Percentiles rank a stretch among this genome's conserved stretches.
phyloP scores from a whole-genome alignment of 2,888 invertebrate genomes.

The Chaetogeoica ovagalla region DNA sequence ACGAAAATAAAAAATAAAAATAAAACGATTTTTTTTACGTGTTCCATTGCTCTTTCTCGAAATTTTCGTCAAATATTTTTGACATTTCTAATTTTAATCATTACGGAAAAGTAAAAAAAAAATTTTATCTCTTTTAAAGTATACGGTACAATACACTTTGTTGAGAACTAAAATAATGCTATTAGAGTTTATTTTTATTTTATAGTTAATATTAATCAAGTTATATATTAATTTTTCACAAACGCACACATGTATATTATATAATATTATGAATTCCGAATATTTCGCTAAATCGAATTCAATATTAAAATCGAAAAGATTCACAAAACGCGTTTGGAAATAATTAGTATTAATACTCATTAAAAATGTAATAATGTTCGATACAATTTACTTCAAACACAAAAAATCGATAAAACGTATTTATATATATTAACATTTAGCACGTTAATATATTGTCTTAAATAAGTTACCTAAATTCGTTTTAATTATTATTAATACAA shows the following conservation, averaged over 20 bases:
- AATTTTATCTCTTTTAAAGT: neutral
- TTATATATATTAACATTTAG: too few species aligned
- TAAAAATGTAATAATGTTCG: neutral
- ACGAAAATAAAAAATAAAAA: neutral
- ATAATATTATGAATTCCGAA: neutral
- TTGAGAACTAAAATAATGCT: neutral
- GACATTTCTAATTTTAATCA: slow-evolving; percentile 1
- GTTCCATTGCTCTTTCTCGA: neutral
- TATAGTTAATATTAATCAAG: too few species aligned
- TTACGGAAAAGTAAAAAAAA: neutral
- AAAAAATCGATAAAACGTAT: neutral
- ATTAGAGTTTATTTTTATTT: neutral
- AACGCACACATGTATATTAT: neutral
- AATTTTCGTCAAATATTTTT: neutral
- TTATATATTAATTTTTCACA: too few species aligned
- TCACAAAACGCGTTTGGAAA: neutral
- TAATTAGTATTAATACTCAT: neutral
- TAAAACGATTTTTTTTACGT: neutral
- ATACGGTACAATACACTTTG: too few species aligned
- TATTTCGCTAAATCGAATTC: neutral
- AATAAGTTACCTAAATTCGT: neutral
- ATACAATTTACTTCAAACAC: neutral
- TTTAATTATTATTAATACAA: slow-evolving; percentile 23
- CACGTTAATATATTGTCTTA: neutral
- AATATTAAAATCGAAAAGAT: neutral